phyloP scores from a whole-genome alignment of 2,113 vertebrate species.

The Salvator merianae region DNA sequence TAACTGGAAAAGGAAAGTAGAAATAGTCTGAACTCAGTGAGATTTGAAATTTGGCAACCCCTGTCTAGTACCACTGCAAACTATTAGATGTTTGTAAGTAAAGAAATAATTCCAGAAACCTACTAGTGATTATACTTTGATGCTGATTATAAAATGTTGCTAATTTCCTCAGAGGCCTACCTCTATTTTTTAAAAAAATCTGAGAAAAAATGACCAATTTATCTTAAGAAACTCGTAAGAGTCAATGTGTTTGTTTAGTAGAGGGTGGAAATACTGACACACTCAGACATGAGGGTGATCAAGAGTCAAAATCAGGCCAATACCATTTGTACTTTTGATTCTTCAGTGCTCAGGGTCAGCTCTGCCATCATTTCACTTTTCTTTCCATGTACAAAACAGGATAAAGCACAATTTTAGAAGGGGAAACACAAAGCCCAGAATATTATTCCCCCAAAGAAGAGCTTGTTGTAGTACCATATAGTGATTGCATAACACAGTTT shows the following conservation, averaged over 20 bases:
- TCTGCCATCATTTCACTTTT: slow-evolving; percentile 6
- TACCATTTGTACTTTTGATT: background rate
- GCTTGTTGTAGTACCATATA: slow-evolving; percentile 10
- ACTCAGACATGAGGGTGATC: no score
- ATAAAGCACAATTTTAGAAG: slow-evolving; percentile 25
- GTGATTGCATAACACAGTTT: slow-evolving; percentile 45
- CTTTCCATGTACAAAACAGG: background rate
- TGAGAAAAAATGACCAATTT: background rate
- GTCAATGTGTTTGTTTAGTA: background rate
- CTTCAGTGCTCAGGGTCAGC: slow-evolving; percentile 11
- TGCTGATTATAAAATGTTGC: no score
- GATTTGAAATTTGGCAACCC: no score
- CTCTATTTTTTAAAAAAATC: background rate
- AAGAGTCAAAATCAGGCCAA: background rate
- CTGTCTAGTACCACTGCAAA: no score
- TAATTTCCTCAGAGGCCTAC: no score
- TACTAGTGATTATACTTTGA: no score
- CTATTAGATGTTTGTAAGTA: no score
- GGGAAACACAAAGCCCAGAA: background rate
- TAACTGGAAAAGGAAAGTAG: no score
- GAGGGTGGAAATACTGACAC: background rate
- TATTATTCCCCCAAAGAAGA: background rate
- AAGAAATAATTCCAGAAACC: no score
- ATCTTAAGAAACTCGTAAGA: background rate
- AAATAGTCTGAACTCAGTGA: no score